These are phyloP conservation scores for Hemibagrus wyckioides DNA, from an alignment of 2,113 vertebrate genomes.

Conservation along the genomic window DNA sequence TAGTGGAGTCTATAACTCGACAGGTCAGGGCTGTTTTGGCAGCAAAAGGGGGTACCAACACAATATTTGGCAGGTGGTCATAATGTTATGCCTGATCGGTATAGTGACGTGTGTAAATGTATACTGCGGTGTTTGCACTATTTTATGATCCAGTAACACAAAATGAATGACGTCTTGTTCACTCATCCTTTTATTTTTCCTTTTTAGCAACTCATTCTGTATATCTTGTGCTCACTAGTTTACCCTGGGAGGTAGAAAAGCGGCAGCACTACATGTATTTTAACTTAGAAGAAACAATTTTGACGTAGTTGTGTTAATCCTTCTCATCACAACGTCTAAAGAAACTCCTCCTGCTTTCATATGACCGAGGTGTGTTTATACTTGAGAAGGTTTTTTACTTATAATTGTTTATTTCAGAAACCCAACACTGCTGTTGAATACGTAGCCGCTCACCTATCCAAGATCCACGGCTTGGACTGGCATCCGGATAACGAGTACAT, in stretches of 20 bases:
- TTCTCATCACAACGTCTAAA: neutral
- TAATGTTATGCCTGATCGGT: too few species aligned
- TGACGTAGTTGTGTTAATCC: too few species aligned
- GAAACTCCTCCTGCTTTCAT: neutral
- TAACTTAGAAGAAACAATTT: too few species aligned
- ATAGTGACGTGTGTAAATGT: too few species aligned
- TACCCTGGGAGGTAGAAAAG: too few species aligned
- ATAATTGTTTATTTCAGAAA: constrained; percentile 74
- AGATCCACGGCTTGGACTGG: constrained; percentile 97
- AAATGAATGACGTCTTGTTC: neutral
- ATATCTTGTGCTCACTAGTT: too few species aligned
- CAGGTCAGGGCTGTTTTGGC: too few species aligned
- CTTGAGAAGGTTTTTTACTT: neutral
- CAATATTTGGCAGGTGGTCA: too few species aligned
- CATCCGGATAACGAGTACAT: constrained; percentile 94
- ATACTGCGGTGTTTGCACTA: too few species aligned
- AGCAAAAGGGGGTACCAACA: too few species aligned
- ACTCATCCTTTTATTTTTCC: neutral
- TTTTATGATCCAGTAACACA: neutral
- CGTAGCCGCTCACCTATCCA: constrained; percentile 94
- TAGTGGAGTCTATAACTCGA: too few species aligned
- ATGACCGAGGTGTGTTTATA: neutral
- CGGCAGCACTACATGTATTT: too few species aligned
- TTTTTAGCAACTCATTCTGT: neutral
- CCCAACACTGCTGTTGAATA: constrained; percentile 95